phyloP scores from a whole-genome alignment of 2,888 invertebrate species.

The Cheilosia pagana region DNA sequence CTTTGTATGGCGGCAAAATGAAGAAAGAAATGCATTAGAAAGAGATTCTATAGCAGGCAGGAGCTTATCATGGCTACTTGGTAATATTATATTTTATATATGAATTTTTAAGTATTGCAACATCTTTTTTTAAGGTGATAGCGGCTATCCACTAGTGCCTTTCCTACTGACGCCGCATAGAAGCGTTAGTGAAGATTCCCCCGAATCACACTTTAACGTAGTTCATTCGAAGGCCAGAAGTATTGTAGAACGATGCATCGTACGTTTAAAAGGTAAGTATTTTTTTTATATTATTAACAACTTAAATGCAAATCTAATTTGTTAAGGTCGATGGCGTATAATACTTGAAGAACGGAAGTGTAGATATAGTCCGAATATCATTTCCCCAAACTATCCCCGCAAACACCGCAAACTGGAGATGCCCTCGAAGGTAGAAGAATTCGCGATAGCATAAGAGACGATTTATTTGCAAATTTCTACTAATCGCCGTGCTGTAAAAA shows the following conservation, averaged over 20 bases:
- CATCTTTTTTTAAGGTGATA: too few relatives aligned
- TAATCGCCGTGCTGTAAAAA: too few relatives aligned
- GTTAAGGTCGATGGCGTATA: constrained; percentile 10
- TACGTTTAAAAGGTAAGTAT: neutral
- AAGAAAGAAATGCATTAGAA: too few relatives aligned
- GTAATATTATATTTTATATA: too few relatives aligned
- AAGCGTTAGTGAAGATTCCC: too few relatives aligned
- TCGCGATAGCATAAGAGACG: neutral
- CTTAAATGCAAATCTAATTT: too few relatives aligned
- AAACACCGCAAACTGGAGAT: neutral
- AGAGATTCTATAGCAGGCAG: too few relatives aligned
- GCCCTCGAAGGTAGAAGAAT: neutral
- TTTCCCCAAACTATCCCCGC: neutral
- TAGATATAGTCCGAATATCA: neutral
- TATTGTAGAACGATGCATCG: constrained; percentile 14
- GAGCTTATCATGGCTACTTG: too few relatives aligned
- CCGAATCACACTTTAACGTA: neutral
- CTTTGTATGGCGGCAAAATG: neutral
- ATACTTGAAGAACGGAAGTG: constrained; percentile 13
- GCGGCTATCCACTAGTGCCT: too few relatives aligned
- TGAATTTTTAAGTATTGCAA: too few relatives aligned
- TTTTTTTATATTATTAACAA: neutral
- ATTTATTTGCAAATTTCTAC: neutral
- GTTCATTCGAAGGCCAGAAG: constrained; percentile 16
- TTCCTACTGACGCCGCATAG: too few relatives aligned